Conservation (phyloP, 1,140 invertebrate species). For the Thaumatotibia leucotreta region DNA sequence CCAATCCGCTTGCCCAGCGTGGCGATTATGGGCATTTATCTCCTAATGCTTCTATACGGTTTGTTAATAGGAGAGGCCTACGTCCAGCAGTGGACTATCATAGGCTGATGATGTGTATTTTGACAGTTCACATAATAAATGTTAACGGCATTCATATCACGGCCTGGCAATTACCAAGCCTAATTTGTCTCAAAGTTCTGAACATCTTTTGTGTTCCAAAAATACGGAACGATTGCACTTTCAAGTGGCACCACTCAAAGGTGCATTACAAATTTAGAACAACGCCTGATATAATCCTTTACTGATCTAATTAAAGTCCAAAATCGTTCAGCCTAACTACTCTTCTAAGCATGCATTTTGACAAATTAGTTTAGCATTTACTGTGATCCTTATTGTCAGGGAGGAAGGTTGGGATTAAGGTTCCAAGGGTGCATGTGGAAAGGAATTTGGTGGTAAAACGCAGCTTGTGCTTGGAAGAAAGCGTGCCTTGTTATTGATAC, state of each 20-base stretch:
- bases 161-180: not conserved
- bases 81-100: no score
- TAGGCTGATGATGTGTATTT: no score
- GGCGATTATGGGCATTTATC: no score
- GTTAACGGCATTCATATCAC: not conserved
- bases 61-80: no score
- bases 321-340: not conserved
- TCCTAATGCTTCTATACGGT: no score
- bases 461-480: constrained; percentile 53
- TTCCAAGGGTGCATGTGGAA: constrained; percentile 7
- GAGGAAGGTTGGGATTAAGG: constrained; percentile 24
- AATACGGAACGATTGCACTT: constrained; percentile 26
- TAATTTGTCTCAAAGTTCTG: not conserved
- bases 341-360: not conserved
- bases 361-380: not conserved
- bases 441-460: constrained; percentile 29
- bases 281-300: not conserved
- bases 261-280: constrained; percentile 13
- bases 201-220: constrained; percentile 14
- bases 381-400: constrained; percentile 20
- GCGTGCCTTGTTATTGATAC: constrained; percentile 62
- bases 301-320: not conserved
- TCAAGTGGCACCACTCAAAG: constrained; percentile 30
- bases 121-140: not conserved
- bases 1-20: no score